Conservation (phyloP, 2,797 vertebrate species). For the Ataeniobius toweri region DNA sequence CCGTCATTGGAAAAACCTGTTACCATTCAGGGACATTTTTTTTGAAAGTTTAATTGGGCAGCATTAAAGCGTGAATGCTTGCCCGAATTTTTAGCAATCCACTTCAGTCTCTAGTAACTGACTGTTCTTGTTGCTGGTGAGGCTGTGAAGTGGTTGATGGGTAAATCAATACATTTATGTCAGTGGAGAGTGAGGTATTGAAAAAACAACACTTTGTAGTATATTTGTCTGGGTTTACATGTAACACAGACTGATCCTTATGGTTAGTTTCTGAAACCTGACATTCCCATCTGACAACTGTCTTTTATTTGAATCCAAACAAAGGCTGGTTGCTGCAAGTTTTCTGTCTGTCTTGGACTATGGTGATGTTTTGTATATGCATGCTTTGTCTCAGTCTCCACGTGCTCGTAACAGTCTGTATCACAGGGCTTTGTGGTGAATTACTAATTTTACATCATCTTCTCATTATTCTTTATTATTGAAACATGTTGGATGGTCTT, state of each 20-base stretch:
- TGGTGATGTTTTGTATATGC: not conserved
- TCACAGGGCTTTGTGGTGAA: no score
- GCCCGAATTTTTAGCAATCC: slow-evolving; percentile 53
- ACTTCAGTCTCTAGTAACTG: slow-evolving; percentile 31
- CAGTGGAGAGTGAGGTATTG: slow-evolving; percentile 62
- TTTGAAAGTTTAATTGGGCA: slow-evolving; percentile 21
- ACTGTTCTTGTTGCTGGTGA: slow-evolving; percentile 53
- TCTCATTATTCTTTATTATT: not conserved
- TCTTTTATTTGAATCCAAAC: not conserved
- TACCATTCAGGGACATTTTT: slow-evolving; percentile 31
- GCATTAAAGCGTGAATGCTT: slow-evolving; percentile 35
- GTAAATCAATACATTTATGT: slow-evolving; percentile 71
- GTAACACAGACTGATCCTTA: slow-evolving; percentile 54
- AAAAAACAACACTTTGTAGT: slow-evolving; percentile 55
- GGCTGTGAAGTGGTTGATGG: slow-evolving; percentile 62
- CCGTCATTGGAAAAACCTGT: slow-evolving; percentile 7
- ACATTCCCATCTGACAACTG: slow-evolving; percentile 42
- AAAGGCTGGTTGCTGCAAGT: not conserved
- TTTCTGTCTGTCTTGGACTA: not conserved
- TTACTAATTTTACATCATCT: not conserved
- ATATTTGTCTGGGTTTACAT: slow-evolving; percentile 50
- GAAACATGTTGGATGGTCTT: not conserved
- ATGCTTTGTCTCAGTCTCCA: no score
- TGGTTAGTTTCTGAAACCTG: slow-evolving; percentile 50
- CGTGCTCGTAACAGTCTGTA: no score